Conservation (phyloP, 2,113 vertebrate species). For the Pygoscelis adeliae region DNA sequence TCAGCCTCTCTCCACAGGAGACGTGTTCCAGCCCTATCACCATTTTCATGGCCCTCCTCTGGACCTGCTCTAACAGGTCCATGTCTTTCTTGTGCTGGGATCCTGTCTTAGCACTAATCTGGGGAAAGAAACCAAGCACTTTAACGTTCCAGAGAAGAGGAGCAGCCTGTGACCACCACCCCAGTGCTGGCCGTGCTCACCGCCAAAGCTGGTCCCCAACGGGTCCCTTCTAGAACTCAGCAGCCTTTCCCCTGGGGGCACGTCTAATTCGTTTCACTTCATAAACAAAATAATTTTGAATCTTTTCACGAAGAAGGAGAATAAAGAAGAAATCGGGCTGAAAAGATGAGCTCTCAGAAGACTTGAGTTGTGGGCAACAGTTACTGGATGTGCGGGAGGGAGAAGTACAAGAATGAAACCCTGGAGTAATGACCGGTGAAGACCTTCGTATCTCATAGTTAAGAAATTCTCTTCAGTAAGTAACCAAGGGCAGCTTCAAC, state of each 20-base stretch:
- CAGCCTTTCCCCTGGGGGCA: neutral
- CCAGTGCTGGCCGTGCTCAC: neutral
- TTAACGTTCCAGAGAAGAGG: neutral
- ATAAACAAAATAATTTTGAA: neutral
- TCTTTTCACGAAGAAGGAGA: neutral
- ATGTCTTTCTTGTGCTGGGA: neutral
- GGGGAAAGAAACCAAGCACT: neutral
- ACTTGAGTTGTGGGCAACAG: neutral
- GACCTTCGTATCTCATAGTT: neutral
- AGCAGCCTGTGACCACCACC: neutral
- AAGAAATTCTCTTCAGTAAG: neutral
- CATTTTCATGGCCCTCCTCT: fast-evolving
- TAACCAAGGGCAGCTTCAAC: neutral
- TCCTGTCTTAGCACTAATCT: neutral
- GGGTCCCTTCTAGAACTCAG: neutral
- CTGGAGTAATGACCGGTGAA: neutral
- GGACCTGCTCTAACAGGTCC: neutral
- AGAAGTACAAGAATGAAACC: neutral
- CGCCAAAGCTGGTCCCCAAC: neutral
- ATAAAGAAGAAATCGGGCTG: neutral
- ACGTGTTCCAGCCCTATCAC: neutral
- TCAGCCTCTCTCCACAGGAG: fast-evolving
- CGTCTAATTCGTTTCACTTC: neutral
- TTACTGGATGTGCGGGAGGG: neutral
- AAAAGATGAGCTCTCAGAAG: neutral